Evolutionary conservation across 2,113 vertebrate genomes (phyloP), one percentile per base, ranked within the genome.

Genomic region (Chionis minor): DNA sequence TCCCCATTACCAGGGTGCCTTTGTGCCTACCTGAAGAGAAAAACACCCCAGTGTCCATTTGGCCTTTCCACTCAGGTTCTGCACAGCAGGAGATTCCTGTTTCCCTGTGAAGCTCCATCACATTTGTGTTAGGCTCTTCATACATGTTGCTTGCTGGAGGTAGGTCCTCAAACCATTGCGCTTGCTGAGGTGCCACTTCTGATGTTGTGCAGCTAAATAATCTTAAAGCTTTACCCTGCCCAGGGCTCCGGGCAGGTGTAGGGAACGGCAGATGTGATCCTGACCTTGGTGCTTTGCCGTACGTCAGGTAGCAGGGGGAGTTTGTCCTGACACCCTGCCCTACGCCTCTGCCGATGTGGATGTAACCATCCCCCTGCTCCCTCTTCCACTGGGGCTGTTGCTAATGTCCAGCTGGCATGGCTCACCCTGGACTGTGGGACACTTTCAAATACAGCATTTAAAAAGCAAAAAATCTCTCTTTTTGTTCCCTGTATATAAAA

Each of bases 131-230:
- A 5, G 40, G 30, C 27, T 62, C 30, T 12, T 54, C 8, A 3
- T 4, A 1, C 0, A 1, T 4, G 0, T 21, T 17, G 15, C 12
- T 63, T 56, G 12, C 49, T 27, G 14, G 24, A 44, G 22, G 14
- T 14, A 44, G 22, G 14, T 14, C 74, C 54, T 28, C 18, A 16
- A 23, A 15, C 15, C 12, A 2, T 9, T 12, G 21, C 9, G n/a
- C 55, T 51, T 6, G 6, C 22, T 21, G 32, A 27, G 21, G 15
- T 59, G 69, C 61, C n/a, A 33, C 14, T 32, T 6, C 4, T 1
- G 1, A 10, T 4, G n/a, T 4, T 26, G 33, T 62, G 63, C 70
- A 24, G 47, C 19, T 20, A 7, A 12, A 20, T 20, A 21, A 54
- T 20, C 13, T 4, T 3, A 8, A 21, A 52, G 20, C 17, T 40